These are phyloP conservation scores for Florisuga fusca DNA, from an alignment of 2,797 vertebrate genomes.

Conservation along the genomic window DNA sequence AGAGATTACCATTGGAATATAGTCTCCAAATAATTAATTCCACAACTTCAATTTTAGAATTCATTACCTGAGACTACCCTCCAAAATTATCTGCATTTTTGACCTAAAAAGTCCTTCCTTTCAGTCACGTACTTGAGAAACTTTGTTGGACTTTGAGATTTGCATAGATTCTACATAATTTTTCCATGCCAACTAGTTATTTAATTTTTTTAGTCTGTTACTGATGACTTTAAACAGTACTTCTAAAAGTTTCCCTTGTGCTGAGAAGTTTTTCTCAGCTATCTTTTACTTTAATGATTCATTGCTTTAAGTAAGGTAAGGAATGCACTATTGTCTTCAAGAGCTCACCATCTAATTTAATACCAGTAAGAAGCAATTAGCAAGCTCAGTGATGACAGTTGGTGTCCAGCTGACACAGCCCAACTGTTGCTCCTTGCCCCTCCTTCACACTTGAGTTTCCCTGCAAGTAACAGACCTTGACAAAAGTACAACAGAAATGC, in stretches of 20 bases:
- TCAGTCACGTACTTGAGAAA: background rate
- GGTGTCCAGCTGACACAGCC: background rate
- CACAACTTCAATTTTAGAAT: conserved; percentile 23
- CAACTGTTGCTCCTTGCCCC: background rate
- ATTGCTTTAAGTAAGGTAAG: background rate
- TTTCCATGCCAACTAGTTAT: background rate
- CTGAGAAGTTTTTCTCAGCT: background rate
- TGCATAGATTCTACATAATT: background rate
- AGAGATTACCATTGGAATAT: background rate
- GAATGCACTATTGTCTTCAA: background rate
- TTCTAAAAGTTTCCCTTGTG: background rate
- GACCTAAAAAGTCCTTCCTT: background rate
- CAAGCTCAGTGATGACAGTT: background rate
- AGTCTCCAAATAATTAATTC: conserved; percentile 23
- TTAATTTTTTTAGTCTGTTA: background rate
- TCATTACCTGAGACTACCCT: background rate
- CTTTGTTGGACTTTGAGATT: background rate
- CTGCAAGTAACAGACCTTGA: background rate
- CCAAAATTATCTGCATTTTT: background rate
- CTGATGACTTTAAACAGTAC: background rate
- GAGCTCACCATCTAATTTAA: background rate
- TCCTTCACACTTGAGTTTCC: background rate
- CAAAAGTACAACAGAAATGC: background rate
- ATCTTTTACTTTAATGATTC: background rate
- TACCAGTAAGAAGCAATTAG: background rate